These are phyloP conservation scores for Sarcophilus harrisii DNA, from an alignment of 2,797 vertebrate species.

Conservation along the genomic window DNA sequence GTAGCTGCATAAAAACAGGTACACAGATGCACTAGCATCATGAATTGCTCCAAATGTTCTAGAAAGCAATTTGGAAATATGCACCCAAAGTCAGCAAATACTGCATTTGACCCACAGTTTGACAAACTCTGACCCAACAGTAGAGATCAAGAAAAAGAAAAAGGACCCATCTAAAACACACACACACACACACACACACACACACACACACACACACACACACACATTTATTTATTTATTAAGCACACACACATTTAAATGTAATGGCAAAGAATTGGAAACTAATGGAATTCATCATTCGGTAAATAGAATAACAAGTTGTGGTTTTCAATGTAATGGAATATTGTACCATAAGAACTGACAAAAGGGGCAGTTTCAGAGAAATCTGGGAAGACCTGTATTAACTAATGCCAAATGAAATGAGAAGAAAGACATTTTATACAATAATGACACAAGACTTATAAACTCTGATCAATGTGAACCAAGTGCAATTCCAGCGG, in stretches of 20 bases:
- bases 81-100: not conserved
- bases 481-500: not conserved
- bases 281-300: not conserved
- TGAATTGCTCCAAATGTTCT: not conserved
- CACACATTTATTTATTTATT: too few relatives aligned
- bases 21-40: not conserved
- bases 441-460: not conserved
- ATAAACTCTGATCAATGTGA: not conserved
- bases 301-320: not conserved
- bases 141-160: not conserved
- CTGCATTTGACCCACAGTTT: not conserved
- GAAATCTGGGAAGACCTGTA: not conserved
- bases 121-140: not conserved
- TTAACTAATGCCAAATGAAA: not conserved
- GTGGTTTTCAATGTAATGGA: not conserved
- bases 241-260: not conserved
- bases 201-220: too few relatives aligned
- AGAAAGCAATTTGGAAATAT: not conserved
- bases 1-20: not conserved
- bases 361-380: not conserved
- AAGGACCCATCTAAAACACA: not conserved
- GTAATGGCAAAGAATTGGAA: not conserved
- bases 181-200: too few relatives aligned
- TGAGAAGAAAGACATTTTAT: not conserved
- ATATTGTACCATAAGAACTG: not conserved